Conservation (phyloP, 1,140 invertebrate species). For the Sycobia sp. region DNA sequence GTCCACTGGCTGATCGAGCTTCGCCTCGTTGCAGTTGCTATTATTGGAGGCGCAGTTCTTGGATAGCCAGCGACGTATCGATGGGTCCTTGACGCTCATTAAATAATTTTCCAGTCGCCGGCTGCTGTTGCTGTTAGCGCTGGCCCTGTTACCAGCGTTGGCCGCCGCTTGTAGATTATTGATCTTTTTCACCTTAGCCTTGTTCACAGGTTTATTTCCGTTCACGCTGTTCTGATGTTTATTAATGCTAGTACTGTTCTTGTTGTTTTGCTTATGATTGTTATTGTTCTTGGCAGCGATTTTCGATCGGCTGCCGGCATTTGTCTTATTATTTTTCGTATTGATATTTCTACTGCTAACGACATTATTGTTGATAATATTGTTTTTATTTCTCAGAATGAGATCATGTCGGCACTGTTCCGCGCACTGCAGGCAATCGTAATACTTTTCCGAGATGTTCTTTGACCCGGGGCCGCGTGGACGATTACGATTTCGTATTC, state of each 20-base stretch:
- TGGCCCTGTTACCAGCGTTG: no score
- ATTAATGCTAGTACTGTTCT: conserved; percentile 5
- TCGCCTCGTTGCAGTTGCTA: conserved; percentile 13
- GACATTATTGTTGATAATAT: conserved; percentile 33
- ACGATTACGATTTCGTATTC: conserved; percentile 46
- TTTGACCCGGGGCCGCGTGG: conserved; percentile 45
- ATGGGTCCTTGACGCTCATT: conserved; percentile 20
- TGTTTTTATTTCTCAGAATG: conserved; percentile 36
- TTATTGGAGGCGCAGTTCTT: conserved; percentile 10
- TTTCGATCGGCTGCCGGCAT: conserved; percentile 28
- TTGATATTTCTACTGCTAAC: not conserved
- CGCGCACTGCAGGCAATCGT: conserved; percentile 58
- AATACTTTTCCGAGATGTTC: conserved; percentile 55
- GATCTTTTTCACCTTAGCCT: conserved; percentile 14
- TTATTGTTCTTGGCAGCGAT: conserved; percentile 23
- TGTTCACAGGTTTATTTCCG: not conserved
- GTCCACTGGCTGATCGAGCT: not conserved
- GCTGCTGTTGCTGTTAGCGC: not conserved
- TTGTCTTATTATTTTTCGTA: conserved; percentile 15
- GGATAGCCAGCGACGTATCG: conserved; percentile 18
- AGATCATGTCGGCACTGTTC: conserved; percentile 56
- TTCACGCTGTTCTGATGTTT: not conserved
- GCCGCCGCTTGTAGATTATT: conserved; percentile 22
- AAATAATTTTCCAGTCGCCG: conserved; percentile 4
- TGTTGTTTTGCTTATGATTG: conserved; percentile 14